Evolutionary conservation across 2,797 vertebrate genomes (phyloP).

Genomic region (Rallus crepitans): DNA sequence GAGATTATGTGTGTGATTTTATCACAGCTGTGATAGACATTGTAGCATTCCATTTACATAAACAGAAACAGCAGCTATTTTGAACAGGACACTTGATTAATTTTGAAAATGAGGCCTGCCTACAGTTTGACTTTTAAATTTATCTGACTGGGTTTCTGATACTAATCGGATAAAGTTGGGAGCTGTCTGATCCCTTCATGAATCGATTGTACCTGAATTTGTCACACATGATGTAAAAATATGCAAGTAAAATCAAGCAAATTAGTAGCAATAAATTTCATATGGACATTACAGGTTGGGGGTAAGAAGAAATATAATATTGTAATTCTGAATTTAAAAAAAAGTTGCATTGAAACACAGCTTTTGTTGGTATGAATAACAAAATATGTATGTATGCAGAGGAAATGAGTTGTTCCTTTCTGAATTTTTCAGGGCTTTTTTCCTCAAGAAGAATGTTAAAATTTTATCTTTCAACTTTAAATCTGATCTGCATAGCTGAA

Average conservation of each 20-base stretch:
- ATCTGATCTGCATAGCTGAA: neutral
- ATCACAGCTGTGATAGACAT: neutral
- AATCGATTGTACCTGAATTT: neutral
- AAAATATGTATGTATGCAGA: neutral
- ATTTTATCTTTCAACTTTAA: neutral
- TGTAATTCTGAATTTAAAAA: neutral
- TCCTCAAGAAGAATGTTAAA: neutral
- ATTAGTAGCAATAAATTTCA: neutral
- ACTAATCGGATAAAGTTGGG: neutral
- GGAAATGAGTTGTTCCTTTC: neutral
- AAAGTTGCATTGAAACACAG: neutral
- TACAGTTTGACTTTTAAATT: neutral
- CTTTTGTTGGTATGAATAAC: neutral
- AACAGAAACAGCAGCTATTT: neutral
- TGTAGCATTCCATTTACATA: neutral
- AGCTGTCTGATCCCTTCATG: neutral
- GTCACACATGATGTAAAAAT: neutral
- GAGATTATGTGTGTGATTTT: neutral
- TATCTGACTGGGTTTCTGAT: neutral
- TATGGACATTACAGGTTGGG: neutral
- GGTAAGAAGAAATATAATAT: neutral
- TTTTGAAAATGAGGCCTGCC: neutral
- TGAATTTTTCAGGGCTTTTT: neutral
- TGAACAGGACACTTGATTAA: neutral
- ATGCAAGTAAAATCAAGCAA: neutral